Conservation (phyloP, 2,113 vertebrate species). For the Argyrosomus japonicus region DNA sequence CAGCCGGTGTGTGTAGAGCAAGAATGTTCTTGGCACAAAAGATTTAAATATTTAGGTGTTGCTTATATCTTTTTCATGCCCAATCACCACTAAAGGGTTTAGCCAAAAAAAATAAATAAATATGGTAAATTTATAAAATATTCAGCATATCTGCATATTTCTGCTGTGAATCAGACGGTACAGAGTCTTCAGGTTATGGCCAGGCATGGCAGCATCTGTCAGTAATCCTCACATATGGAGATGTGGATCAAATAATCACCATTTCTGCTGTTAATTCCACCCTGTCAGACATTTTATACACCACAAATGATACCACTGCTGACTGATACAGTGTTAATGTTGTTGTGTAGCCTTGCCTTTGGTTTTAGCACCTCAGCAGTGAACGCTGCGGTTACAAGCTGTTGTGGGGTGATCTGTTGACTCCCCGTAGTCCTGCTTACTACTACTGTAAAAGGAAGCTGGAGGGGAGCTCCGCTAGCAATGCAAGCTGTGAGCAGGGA, state of each 20-base stretch:
- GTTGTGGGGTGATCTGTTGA: constrained; percentile 69
- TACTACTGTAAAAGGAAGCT: constrained; percentile 57
- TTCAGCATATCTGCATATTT: constrained; percentile 36
- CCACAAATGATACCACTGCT: constrained; percentile 22
- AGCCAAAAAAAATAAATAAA: background rate
- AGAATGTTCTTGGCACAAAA: background rate
- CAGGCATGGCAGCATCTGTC: constrained; percentile 57
- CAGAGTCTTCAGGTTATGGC: constrained; percentile 45
- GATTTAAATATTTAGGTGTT: background rate
- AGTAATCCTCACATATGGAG: constrained; percentile 53
- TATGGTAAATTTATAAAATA: constrained; percentile 30
- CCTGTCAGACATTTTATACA: constrained; percentile 49
- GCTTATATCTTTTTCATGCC: background rate
- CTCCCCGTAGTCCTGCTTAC: constrained; percentile 65
- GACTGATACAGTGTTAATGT: constrained; percentile 60
- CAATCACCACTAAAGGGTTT: background rate
- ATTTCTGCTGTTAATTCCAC: constrained; percentile 47
- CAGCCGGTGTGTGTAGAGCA: background rate
- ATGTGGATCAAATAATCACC: constrained; percentile 40
- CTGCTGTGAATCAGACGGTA: constrained; percentile 37
- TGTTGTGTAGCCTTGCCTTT: constrained; percentile 59
- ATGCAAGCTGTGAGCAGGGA: constrained; percentile 67
- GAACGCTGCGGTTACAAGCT: constrained; percentile 70
- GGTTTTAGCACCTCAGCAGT: constrained; percentile 77
- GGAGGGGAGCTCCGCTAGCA: constrained; percentile 29